These are phyloP conservation scores for Montipora foliosa DNA, from an alignment of 64 coral and sea anemone genomes.

Conservation along the genomic window DNA sequence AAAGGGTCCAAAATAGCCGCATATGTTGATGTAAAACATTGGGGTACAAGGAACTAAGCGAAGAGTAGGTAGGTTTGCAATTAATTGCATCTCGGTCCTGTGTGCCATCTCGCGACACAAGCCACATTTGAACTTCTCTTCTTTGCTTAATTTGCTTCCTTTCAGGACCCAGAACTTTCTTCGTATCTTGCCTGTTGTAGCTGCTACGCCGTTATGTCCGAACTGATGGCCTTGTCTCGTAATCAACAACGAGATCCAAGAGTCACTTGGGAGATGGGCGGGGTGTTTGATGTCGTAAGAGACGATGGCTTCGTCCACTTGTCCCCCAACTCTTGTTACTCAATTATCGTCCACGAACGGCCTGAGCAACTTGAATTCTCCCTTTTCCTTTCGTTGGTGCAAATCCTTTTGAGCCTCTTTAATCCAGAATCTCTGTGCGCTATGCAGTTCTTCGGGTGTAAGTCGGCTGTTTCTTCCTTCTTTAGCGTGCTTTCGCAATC, in stretches of 20 bases:
- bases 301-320: slow-evolving; percentile 30
- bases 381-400: not conserved
- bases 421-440: slow-evolving; percentile 37
- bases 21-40: slow-evolving; percentile 20
- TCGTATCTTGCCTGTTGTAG: slow-evolving; percentile 56
- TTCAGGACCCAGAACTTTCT: slow-evolving; percentile 49
- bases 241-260: slow-evolving; percentile 40
- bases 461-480: not conserved
- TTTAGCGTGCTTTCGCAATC: not conserved
- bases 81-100: no score
- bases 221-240: slow-evolving; percentile 24
- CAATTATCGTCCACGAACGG: slow-evolving; percentile 57
- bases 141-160: slow-evolving; percentile 15
- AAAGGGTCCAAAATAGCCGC: slow-evolving; percentile 41
- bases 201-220: slow-evolving; percentile 45
- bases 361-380: slow-evolving; percentile 29
- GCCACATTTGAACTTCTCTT: not conserved
- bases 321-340: slow-evolving; percentile 51
- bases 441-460: slow-evolving; percentile 28
- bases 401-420: slow-evolving; percentile 39
- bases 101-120: no score
- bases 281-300: slow-evolving; percentile 61
- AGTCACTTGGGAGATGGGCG: slow-evolving; percentile 27
- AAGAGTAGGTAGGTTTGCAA: not conserved
- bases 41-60: not conserved